A percentile compares a stretch with the other conserved stretches of the same genome.
Evolutionary conservation across 2,113 vertebrate species (phyloP).

Genomic region (Notarius quadriscutis): DNA sequence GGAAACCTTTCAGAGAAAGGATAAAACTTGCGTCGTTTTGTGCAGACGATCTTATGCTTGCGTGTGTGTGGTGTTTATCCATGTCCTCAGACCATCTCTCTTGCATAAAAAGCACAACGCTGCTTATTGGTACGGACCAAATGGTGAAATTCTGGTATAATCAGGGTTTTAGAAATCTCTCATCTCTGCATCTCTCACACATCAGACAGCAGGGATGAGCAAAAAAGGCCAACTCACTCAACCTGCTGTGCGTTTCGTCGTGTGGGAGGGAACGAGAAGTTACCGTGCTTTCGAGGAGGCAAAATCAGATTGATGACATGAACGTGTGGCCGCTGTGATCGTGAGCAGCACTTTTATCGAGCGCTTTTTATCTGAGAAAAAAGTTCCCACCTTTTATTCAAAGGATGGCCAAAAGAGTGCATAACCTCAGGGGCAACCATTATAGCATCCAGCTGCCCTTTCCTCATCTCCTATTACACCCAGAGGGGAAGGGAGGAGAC

Average conservation of each 20-base stretch:
- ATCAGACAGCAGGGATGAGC: slow-evolving; percentile 33
- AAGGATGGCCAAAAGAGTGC: slow-evolving; percentile 21
- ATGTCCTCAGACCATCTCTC: slow-evolving; percentile 13
- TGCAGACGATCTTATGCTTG: background rate
- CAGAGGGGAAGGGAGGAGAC: slow-evolving; percentile 22
- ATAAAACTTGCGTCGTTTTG: background rate
- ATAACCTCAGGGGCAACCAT: slow-evolving; percentile 45
- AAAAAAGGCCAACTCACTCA: background rate
- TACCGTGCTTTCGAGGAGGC: slow-evolving; percentile 10
- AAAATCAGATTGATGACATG: slow-evolving; percentile 1
- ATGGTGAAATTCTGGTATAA: slow-evolving; percentile 30
- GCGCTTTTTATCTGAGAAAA: slow-evolving; percentile 17
- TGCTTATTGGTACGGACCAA: slow-evolving; percentile 10
- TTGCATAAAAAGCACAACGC: slow-evolving; percentile 41
- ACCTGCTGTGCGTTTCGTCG: slow-evolving; percentile 16
- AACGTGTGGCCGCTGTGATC: slow-evolving; percentile 22
- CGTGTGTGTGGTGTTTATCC: background rate
- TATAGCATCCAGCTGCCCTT: slow-evolving; percentile 40
- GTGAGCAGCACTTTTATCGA: slow-evolving; percentile 30
- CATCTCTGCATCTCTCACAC: slow-evolving; percentile 1
- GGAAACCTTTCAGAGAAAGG: background rate
- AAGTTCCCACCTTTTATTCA: slow-evolving; percentile 29
- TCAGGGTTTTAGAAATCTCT: slow-evolving; percentile 3
- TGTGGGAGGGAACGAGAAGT: background rate
- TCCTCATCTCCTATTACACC: slow-evolving; percentile 21